Percentiles rank a stretch among this genome's conserved stretches.
Conservation (phyloP, 2,888 invertebrate species). For the Amphipyra berbera region DNA sequence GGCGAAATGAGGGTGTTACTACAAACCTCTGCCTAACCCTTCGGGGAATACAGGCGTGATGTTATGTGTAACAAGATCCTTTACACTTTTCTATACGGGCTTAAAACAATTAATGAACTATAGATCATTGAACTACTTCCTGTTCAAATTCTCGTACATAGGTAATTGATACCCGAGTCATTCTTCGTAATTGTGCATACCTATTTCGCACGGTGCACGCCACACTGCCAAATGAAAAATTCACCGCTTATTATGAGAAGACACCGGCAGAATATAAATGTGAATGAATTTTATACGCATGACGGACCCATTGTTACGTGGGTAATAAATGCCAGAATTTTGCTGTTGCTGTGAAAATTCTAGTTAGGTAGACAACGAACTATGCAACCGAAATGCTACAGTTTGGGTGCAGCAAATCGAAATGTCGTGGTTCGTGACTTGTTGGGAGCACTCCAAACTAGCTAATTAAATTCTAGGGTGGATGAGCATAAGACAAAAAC, state of each 20-base stretch:
- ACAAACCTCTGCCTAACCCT: too few relatives aligned
- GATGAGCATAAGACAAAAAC: too few relatives aligned
- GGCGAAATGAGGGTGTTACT: too few relatives aligned
- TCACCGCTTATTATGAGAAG: conserved; percentile 22
- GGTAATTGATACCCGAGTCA: neutral
- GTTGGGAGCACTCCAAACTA: too few relatives aligned
- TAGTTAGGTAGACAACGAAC: neutral
- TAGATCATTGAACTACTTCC: too few relatives aligned
- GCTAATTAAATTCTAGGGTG: too few relatives aligned
- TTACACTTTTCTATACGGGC: too few relatives aligned
- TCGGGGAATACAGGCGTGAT: too few relatives aligned
- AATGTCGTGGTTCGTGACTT: too few relatives aligned
- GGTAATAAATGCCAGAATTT: conserved; percentile 14
- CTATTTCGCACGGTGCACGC: conserved; percentile 8
- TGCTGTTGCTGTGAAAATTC: conserved; percentile 1
- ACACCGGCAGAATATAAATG: conserved; percentile 50
- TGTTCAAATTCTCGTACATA: neutral
- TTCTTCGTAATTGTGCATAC: conserved; percentile 4
- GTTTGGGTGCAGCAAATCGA: neutral
- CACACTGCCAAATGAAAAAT: conserved; percentile 17
- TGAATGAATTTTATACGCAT: conserved; percentile 39
- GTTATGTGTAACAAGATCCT: too few relatives aligned
- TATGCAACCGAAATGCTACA: neutral
- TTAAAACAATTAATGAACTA: too few relatives aligned
- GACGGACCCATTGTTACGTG: conserved; percentile 52